These are phyloP conservation scores for Spheniscus humboldti DNA, from an alignment of 2,797 vertebrate genomes.

Conservation along the genomic window DNA sequence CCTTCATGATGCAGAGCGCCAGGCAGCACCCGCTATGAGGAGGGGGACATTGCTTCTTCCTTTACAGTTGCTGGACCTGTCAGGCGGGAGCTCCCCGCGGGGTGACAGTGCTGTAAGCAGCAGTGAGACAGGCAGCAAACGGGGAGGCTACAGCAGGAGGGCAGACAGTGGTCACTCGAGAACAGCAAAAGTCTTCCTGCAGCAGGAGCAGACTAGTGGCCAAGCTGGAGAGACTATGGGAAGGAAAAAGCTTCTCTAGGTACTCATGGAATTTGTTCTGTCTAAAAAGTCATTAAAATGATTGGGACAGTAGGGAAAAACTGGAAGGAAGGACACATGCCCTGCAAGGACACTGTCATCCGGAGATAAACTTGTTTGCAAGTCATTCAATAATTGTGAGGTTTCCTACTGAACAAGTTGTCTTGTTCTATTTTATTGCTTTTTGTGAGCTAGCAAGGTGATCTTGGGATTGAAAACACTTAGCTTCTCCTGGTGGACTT, in stretches of 20 bases:
- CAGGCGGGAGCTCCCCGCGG: not conserved
- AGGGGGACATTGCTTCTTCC: not conserved
- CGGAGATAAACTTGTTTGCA: not conserved
- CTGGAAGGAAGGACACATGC: not conserved
- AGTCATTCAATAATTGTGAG: not conserved
- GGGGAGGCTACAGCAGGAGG: not conserved
- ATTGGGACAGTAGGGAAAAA: not conserved
- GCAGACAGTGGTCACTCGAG: not conserved
- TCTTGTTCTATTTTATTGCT: not conserved
- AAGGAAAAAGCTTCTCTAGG: not conserved
- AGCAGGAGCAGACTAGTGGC: not conserved
- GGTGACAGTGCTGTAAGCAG: not conserved
- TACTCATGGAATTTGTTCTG: not conserved
- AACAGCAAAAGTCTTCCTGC: not conserved
- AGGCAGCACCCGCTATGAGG: not conserved
- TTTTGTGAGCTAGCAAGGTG: not conserved
- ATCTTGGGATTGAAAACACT: not conserved
- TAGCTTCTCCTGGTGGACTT: not conserved
- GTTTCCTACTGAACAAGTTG: not conserved
- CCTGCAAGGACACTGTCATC: not conserved
- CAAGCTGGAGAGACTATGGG: not conserved
- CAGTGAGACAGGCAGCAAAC: not conserved
- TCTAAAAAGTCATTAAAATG: not conserved
- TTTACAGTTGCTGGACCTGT: not conserved
- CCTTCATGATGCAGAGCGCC: not conserved